Evolutionary conservation across 2,113 vertebrate species (phyloP), one percentile per base, ranked within the genome.

Genomic region (Melanotaenia duboulayi): DNA sequence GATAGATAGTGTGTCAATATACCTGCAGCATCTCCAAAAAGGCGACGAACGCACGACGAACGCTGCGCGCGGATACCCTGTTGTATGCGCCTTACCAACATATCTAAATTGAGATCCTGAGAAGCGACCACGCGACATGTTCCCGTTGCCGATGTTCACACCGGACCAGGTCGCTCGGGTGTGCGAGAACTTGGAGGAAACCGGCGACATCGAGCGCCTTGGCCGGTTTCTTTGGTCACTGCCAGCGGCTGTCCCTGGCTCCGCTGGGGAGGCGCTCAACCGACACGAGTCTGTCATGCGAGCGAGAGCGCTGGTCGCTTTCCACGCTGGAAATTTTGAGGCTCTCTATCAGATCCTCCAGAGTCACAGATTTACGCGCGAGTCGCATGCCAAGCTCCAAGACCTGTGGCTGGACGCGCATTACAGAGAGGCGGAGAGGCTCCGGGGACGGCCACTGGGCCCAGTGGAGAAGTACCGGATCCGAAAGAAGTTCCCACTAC

Each of bases 401-500:
- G 93, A 94, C 81, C 87, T 95, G 83, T 95, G 94, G 94, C 90
- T 95, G 82, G 93, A 94, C 76, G 94, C 94, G 71, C 94, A 95
- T 70, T 95, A 95, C 87, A 87, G 93, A 1, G 94, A 95, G 84
- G 94, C 94, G 12, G 94, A 95, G 84, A 83, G 94, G 60, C 92
- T 95, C 13, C 85, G 94, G 0, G 94, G 94, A 0, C 76, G 94
- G 32, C 92, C 94, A 0, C 90, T 95, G 63, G 94, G 94, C 0
- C 94, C 94, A 0, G 94, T 95, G 85, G 94, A 95, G 85, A 95
- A 95, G 67, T 95, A 95, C 83, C 90, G 94, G 13, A 94, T 95
- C 69, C 93, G 94, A 39, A 95, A 95, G 93, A 95, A 95, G 93
- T 95, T 95, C 60, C 94, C 94, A 0, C 90, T 95, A 63, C 94